Conservation (phyloP, 2,888 invertebrate species). For the Meiosimyza platycephala region DNA sequence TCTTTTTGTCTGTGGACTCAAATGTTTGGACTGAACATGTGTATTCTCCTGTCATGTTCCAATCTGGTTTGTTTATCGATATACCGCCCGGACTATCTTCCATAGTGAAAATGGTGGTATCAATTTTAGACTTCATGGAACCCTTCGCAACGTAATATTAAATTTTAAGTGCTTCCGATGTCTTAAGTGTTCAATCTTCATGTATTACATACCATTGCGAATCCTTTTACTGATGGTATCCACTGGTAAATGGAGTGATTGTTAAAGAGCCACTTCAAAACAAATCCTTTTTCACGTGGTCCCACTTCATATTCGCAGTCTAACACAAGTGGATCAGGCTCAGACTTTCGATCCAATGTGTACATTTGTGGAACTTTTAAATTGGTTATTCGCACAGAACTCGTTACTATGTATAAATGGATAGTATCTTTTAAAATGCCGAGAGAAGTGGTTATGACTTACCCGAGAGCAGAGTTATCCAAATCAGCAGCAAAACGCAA, state of each 20-base stretch:
- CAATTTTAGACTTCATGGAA: constrained; percentile 66
- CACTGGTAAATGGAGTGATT: constrained; percentile 67
- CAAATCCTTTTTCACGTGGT: constrained; percentile 65
- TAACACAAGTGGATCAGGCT: constrained; percentile 64
- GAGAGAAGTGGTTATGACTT: constrained; percentile 9
- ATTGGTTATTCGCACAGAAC: constrained; percentile 66
- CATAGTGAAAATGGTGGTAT: constrained; percentile 63
- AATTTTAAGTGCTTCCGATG: too few relatives aligned
- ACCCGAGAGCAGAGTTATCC: constrained; percentile 61
- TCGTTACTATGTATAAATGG: constrained; percentile 53
- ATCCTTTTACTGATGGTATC: constrained; percentile 67
- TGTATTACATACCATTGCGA: constrained; percentile 62
- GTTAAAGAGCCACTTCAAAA: constrained; percentile 67
- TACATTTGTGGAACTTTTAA: constrained; percentile 66
- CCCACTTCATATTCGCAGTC: constrained; percentile 67
- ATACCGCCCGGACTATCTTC: constrained; percentile 66
- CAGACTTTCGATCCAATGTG: constrained; percentile 63
- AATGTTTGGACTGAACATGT: constrained; percentile 67
- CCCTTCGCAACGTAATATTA: constrained; percentile 50
- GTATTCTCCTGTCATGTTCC: constrained; percentile 68
- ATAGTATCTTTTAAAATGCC: neutral
- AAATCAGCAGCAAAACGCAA: constrained; percentile 58
- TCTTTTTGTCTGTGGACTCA: constrained; percentile 66
- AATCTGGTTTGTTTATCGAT: constrained; percentile 66
- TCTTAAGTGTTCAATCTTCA: neutral